phyloP scores from a whole-genome alignment of 2,888 invertebrate genomes.

The Pecten maximus region DNA sequence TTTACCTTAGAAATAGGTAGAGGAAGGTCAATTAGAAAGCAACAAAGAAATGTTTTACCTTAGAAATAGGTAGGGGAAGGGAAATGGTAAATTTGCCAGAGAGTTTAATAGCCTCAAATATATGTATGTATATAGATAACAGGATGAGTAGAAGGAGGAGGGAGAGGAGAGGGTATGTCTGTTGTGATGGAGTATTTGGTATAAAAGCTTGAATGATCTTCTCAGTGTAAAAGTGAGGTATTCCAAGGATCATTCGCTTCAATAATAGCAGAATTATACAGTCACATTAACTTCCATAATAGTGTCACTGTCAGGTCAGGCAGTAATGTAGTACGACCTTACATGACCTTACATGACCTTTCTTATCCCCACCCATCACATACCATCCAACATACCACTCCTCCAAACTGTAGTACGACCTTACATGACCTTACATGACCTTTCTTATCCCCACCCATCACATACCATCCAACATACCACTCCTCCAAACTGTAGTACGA shows the following conservation, averaged over 20 bases:
- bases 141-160: not conserved
- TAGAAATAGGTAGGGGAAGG: not conserved
- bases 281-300: not conserved
- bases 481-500: not conserved
- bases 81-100: too few species aligned
- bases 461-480: not conserved
- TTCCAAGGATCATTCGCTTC: not conserved
- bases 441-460: not conserved
- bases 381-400: not conserved
- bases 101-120: too few species aligned
- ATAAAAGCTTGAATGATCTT: not conserved
- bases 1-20: too few species aligned
- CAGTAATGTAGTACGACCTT: conserved; percentile 5
- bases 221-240: not conserved
- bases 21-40: too few species aligned
- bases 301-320: not conserved
- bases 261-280: not conserved
- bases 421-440: not conserved
- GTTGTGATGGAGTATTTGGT: not conserved
- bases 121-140: too few species aligned
- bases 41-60: too few species aligned
- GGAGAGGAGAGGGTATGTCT: not conserved
- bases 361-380: not conserved
- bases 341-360: not conserved
- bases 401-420: not conserved